phyloP scores from a whole-genome alignment of 2,888 invertebrate genomes.

The Hypomecis atomaria region DNA sequence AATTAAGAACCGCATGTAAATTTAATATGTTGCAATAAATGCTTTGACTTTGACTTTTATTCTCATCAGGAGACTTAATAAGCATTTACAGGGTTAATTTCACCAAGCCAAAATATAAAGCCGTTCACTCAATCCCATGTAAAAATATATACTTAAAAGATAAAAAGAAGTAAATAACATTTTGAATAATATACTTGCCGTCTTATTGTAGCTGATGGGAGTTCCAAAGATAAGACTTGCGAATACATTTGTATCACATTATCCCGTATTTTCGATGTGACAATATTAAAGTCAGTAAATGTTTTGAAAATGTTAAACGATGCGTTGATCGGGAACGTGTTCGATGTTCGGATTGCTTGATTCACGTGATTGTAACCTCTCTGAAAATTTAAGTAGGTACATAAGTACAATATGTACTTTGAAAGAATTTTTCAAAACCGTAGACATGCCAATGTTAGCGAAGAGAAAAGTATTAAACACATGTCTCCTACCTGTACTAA shows the following conservation, averaged over 20 bases:
- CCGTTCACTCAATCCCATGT: no score
- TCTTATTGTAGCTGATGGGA: slow-evolving; percentile 72
- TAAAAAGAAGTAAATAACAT: neutral
- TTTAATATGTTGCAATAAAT: no score
- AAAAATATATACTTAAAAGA: slow-evolving; percentile 22
- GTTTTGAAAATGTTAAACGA: slow-evolving; percentile 91
- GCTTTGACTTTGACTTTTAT: no score
- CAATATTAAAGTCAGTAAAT: slow-evolving; percentile 89
- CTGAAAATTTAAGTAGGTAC: slow-evolving; percentile 77
- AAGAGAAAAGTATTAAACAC: no score
- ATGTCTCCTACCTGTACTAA: no score
- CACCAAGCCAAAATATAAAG: no score
- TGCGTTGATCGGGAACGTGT: slow-evolving; percentile 88
- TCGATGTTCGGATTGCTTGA: slow-evolving; percentile 88
- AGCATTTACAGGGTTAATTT: no score
- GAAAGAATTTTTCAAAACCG: no score
- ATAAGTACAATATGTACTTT: no score
- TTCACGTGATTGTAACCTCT: slow-evolving; percentile 87
- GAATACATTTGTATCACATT: slow-evolving; percentile 82
- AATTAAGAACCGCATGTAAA: no score
- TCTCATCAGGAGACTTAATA: no score
- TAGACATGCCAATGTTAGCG: no score
- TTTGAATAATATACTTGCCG: slow-evolving; percentile 51
- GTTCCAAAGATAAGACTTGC: slow-evolving; percentile 83
- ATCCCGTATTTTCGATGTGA: slow-evolving; percentile 86